Conservation (phyloP, 2,113 vertebrate genomes). For the Solea senegalensis region DNA sequence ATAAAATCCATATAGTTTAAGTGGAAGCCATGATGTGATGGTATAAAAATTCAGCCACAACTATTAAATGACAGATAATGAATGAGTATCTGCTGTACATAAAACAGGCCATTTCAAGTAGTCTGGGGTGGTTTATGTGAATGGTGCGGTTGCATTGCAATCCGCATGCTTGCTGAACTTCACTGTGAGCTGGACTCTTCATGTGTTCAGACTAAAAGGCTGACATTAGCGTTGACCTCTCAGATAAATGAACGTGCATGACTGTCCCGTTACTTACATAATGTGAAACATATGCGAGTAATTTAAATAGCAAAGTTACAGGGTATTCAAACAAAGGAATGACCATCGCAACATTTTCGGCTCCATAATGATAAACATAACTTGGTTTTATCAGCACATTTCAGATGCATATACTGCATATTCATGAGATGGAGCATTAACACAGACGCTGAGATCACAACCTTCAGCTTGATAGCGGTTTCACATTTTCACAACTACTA, state of each 20-base stretch:
- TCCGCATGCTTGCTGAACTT: background rate
- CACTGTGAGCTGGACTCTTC: background rate
- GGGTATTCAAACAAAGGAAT: too few relatives aligned
- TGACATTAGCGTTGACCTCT: background rate
- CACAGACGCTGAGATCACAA: too few relatives aligned
- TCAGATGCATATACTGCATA: too few relatives aligned
- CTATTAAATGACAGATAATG: background rate
- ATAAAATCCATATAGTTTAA: background rate
- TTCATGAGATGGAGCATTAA: too few relatives aligned
- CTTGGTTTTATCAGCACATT: too few relatives aligned
- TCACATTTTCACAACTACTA: too few relatives aligned
- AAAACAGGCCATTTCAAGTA: background rate
- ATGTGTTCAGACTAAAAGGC: background rate
- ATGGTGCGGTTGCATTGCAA: too few relatives aligned
- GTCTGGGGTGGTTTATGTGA: too few relatives aligned
- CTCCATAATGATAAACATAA: too few relatives aligned
- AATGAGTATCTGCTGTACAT: background rate
- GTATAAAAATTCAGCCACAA: background rate
- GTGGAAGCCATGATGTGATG: background rate
- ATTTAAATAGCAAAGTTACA: background rate
- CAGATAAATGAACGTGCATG: background rate
- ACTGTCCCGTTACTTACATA: background rate
- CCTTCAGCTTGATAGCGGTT: too few relatives aligned
- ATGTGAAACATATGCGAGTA: constrained; percentile 16
- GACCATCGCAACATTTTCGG: too few relatives aligned